phyloP scores from a whole-genome alignment of 2,888 invertebrate species.

The Lapara coniferarum region DNA sequence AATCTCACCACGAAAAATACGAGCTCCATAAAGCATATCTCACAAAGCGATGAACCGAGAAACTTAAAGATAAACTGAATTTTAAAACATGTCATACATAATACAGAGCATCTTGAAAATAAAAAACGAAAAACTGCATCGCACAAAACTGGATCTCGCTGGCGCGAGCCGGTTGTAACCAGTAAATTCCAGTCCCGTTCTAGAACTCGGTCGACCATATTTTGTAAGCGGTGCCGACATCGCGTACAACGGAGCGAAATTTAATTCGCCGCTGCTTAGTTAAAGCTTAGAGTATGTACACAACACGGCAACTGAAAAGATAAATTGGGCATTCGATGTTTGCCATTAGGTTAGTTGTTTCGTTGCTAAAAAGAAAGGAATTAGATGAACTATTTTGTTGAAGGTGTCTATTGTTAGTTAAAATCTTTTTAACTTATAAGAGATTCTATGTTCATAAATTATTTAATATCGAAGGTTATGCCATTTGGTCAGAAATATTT shows the following conservation, averaged over 20 bases:
- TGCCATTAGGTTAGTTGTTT: slow-evolving; percentile 27
- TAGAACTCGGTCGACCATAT: slow-evolving; percentile 49
- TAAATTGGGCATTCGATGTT: slow-evolving; percentile 37
- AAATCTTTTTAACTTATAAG: too few species aligned
- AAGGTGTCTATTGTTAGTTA: too few species aligned
- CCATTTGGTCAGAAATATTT: too few species aligned
- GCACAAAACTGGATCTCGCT: slow-evolving; percentile 26
- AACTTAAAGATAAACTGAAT: slow-evolving; percentile 25
- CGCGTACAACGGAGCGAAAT: slow-evolving; percentile 52
- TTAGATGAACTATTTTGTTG: too few species aligned
- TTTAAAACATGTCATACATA: slow-evolving; percentile 23
- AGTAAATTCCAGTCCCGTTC: slow-evolving; percentile 49
- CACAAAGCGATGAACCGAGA: slow-evolving; percentile 21
- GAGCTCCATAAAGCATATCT: slow-evolving; percentile 1
- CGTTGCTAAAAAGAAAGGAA: neutral
- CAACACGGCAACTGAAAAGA: slow-evolving; percentile 37
- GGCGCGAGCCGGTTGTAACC: slow-evolving; percentile 46
- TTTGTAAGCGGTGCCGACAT: slow-evolving; percentile 57
- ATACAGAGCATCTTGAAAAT: slow-evolving; percentile 17
- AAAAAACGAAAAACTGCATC: slow-evolving; percentile 20
- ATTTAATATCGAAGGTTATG: too few species aligned
- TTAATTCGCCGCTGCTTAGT: slow-evolving; percentile 61
- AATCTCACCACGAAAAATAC: slow-evolving; percentile 5
- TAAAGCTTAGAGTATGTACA: slow-evolving; percentile 34
- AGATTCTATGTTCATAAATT: too few species aligned